Percentiles rank a stretch among this genome's conserved stretches.
phyloP scores from a whole-genome alignment of 2,888 invertebrate species.

The Pyrrhosoma nymphula region DNA sequence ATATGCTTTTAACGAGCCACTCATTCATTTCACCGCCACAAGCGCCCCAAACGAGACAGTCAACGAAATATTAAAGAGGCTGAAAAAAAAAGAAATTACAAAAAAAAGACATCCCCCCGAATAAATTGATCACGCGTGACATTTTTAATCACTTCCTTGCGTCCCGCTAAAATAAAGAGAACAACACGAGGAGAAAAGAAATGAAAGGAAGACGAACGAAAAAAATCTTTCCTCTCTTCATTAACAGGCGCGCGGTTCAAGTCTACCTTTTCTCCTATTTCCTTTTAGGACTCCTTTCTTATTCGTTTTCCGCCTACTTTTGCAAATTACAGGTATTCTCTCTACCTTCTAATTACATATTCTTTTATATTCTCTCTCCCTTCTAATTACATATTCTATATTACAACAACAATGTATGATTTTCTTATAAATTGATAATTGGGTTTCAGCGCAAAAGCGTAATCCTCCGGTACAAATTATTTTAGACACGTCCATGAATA shows the following conservation, averaged over 20 bases:
- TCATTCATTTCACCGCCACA: background rate
- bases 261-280: background rate
- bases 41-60: slow-evolving; percentile 2
- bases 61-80: background rate
- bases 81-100: background rate
- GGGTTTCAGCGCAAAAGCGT: too few species aligned
- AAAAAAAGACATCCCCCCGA: background rate
- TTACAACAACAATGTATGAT: too few species aligned
- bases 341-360: background rate
- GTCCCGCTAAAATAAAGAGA: background rate
- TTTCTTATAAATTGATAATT: too few species aligned
- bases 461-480: too few species aligned
- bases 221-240: background rate
- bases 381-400: too few species aligned
- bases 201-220: background rate
- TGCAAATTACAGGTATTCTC: background rate
- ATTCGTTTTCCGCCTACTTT: background rate
- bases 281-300: background rate
- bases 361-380: background rate
- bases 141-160: slow-evolving; percentile 34
- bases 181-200: background rate
- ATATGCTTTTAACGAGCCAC: background rate
- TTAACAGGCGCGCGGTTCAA: background rate
- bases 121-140: slow-evolving; percentile 49
- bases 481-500: too few species aligned